Evolutionary conservation across 2,888 invertebrate genomes (phyloP).

Genomic region (Brachycybe producta): DNA sequence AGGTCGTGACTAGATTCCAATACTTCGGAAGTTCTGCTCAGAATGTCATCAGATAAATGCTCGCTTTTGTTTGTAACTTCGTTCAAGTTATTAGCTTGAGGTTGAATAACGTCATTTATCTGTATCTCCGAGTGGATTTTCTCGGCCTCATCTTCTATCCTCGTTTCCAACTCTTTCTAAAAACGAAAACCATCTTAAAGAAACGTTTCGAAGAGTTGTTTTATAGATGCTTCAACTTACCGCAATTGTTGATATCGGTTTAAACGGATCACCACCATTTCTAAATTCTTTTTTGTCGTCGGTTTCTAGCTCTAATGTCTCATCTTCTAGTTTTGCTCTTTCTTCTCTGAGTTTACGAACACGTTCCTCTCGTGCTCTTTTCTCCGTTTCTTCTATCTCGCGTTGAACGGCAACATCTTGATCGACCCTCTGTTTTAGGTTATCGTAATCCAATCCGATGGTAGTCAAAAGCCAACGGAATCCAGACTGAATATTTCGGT

Average conservation of each 20-base stretch:
- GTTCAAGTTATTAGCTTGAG: background rate
- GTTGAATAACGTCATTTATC: background rate
- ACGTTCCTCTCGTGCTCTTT: conserved; percentile 38
- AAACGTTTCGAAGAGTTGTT: no score
- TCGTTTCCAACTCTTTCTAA: no score
- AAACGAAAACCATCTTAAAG: no score
- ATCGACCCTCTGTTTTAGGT: conserved; percentile 49
- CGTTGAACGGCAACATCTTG: conserved; percentile 45
- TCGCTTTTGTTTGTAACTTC: background rate
- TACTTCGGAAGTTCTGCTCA: background rate
- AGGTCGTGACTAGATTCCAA: background rate
- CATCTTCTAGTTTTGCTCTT: conserved; percentile 10
- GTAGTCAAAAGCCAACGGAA: conserved; percentile 55
- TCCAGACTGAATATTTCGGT: conserved; percentile 52
- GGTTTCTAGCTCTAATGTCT: background rate
- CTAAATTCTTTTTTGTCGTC: background rate
- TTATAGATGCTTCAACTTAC: no score
- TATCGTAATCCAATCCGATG: conserved; percentile 51
- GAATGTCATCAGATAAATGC: background rate
- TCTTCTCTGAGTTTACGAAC: conserved; percentile 26
- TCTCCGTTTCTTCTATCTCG: conserved; percentile 38
- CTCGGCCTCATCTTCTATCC: no score
- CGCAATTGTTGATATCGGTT: conserved; percentile 6
- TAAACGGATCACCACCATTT: conserved; percentile 4
- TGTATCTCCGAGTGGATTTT: no score